Base-by-base conservation (phyloP, 2,113 vertebrate genomes). In the Okapia johnstoni region DNA sequence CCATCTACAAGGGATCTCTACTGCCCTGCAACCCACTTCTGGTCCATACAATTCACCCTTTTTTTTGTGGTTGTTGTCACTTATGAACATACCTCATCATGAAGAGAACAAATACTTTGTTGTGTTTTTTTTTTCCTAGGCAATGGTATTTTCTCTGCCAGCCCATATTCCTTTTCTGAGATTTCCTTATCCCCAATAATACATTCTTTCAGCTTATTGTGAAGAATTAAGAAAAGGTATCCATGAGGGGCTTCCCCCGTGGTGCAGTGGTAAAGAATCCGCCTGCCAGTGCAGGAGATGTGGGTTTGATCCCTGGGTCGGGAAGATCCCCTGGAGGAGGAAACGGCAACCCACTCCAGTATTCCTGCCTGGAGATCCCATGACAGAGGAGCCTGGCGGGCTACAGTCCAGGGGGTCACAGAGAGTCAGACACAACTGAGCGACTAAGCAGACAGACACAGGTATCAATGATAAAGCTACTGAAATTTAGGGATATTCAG, bases 101-200 rank as follows among this genome's bases (percentile, higher is more conserved):
- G 63, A 95, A 55, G 0, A 40, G 28, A 70, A 46, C 16, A 85
- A 3, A 16, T 3, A 61, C 33, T 80, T 36, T 94, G 25, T 40
- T 40, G 12, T 80, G n/a, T 16, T 43, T 36, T 55, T 73, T 86
- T 52, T 40, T 4, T 15, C 16, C n/a, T n/a, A 88, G 70, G 50
- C 73, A 80, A 87, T 12, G 25, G 26, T 23, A 90, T 89, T 94
- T 89, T 90, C 87, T 92, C 48, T 83, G n/a, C 81, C 30, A 81
- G 46, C 13, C 46, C 26, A 79, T 11, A 58, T 77, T 87, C 55
- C 50, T 63, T 81, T 63, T 54, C 93, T 92, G 19, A 58, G 46
- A 73, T 23, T 46, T 57, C 81, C 90, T 95, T 11, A 30, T 33
- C 55, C 19, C 60, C 90, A 90, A 30, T n/a, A 84, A 60, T n/a